Percentiles rank a stretch among this genome's conserved stretches.
Conservation (phyloP, 2,797 vertebrate genomes). For the Helarctos malayanus region DNA sequence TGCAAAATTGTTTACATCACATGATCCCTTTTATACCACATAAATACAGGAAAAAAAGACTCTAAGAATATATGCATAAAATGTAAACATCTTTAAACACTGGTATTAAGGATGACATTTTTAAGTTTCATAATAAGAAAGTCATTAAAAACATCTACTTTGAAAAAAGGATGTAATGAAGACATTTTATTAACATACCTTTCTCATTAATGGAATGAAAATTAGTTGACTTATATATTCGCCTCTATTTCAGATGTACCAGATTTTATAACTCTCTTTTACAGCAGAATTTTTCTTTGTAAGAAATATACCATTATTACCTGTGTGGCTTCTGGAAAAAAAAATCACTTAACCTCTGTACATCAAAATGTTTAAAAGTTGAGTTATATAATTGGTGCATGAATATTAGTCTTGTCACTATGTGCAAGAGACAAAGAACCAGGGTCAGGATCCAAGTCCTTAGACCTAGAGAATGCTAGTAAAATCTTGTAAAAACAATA, state of each 20-base stretch:
- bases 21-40: not conserved
- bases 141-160: not conserved
- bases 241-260: not conserved
- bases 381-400: not conserved
- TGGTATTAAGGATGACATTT: not conserved
- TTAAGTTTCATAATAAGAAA: constrained; percentile 23
- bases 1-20: not conserved
- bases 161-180: not conserved
- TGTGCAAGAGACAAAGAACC: not conserved
- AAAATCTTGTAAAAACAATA: not conserved
- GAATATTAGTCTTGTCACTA: not conserved
- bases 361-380: constrained; percentile 9
- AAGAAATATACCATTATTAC: constrained; percentile 13
- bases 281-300: not conserved
- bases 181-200: constrained; percentile 8
- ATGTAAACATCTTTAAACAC: constrained; percentile 21
- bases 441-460: not conserved
- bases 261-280: constrained; percentile 24
- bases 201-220: constrained; percentile 30
- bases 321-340: not conserved
- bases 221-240: not conserved
- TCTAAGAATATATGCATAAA: not conserved
- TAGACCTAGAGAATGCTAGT: not conserved
- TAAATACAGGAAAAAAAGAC: not conserved
- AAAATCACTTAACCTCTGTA: not conserved